Percentiles rank a stretch among this genome's conserved stretches.
These are phyloP conservation scores for Illadopsis cleaveri DNA, from an alignment of 2,113 vertebrate species.

Conservation along the genomic window DNA sequence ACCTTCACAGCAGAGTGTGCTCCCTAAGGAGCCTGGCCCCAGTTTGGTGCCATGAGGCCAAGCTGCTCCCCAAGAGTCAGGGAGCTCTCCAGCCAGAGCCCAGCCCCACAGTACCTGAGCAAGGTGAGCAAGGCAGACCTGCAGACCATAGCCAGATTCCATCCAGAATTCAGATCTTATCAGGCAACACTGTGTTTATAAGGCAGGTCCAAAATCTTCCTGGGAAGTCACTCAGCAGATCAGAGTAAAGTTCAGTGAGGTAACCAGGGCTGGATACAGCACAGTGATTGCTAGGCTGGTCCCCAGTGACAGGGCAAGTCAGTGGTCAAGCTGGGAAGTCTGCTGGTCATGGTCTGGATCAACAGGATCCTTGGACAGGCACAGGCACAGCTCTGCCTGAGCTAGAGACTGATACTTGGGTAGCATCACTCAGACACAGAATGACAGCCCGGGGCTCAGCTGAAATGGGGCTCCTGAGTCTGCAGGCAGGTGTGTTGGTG, in stretches of 20 bases:
- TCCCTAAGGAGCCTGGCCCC: not conserved
- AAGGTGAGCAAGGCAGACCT: not conserved
- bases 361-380: not conserved
- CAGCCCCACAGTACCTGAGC: not conserved
- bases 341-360: not conserved
- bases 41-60: rapidly evolving
- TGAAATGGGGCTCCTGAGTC: not conserved
- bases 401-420: too few species aligned
- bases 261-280: not conserved
- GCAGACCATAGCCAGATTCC: not conserved
- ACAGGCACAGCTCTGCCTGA: not conserved
- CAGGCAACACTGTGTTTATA: not conserved
- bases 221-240: not conserved
- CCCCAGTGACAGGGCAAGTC: not conserved
- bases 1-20: not conserved
- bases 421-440: not conserved
- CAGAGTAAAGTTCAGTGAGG: not conserved
- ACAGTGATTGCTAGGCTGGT: not conserved
- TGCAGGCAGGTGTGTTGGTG: not conserved
- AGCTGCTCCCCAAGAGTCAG: not conserved
- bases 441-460: not conserved
- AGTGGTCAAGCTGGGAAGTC: not conserved
- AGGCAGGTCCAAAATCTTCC: not conserved
- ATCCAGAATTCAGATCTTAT: not conserved
- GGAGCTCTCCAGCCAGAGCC: not conserved